phyloP scores from a whole-genome alignment of 2,113 vertebrate species.

The Microcebus ravelobensis region DNA sequence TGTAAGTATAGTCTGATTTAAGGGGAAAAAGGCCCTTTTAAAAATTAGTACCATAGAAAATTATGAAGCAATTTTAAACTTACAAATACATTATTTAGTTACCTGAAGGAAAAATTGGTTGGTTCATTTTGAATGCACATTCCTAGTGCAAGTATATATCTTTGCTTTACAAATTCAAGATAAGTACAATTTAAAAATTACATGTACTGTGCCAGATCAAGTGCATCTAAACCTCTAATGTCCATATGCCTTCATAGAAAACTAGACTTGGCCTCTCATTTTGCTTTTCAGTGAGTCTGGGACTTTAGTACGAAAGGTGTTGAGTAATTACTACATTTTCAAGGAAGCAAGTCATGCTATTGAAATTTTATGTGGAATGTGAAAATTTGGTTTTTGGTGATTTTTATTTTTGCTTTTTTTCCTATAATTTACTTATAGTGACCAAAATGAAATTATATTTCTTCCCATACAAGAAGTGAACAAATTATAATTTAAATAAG shows the following conservation, averaged over 20 bases:
- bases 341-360: not conserved
- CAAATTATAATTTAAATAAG: not conserved
- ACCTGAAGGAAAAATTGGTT: not conserved
- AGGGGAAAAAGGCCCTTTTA: not conserved
- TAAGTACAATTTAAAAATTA: not conserved
- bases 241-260: not conserved
- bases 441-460: conserved; percentile 13
- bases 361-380: not conserved
- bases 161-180: not conserved
- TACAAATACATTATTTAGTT: not conserved
- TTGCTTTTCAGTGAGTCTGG: not conserved
- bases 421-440: not conserved
- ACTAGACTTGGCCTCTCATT: not conserved
- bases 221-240: accelerated
- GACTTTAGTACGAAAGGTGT: not conserved
- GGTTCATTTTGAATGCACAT: not conserved
- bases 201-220: not conserved
- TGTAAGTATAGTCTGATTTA: not conserved
- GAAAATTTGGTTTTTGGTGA: not conserved
- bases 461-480: not conserved
- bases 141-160: not conserved
- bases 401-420: not conserved
- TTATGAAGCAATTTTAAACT: not conserved
- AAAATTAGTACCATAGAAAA: not conserved
- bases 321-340: not conserved